Evolutionary conservation across 2,113 vertebrate species (phyloP).

Genomic region (Centropus unirufus): DNA sequence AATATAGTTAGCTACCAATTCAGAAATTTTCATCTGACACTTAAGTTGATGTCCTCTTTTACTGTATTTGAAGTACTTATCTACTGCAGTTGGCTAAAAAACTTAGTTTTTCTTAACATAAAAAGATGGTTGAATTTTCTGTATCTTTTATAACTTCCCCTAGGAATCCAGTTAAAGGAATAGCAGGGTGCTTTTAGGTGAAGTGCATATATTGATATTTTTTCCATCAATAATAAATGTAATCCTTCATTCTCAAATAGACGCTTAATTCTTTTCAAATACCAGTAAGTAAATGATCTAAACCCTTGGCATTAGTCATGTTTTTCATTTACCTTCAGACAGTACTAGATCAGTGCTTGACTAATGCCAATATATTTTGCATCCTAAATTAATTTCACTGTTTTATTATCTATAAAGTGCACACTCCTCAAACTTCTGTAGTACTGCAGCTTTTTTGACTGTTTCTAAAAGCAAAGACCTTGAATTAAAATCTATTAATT

Average conservation of each 20-base stretch:
- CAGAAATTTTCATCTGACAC: not conserved
- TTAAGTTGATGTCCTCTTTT: not conserved
- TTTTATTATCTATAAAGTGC: not conserved
- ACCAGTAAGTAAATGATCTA: not conserved
- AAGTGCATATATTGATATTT: not conserved
- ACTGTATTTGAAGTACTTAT: not conserved
- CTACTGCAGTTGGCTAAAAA: not conserved
- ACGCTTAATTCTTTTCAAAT: not conserved
- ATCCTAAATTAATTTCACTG: not conserved
- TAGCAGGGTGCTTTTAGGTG: not conserved
- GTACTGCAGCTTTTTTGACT: not conserved
- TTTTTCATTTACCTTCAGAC: constrained; percentile 3
- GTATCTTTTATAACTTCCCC: not conserved
- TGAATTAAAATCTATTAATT: not conserved
- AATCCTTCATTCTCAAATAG: not conserved
- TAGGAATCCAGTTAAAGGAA: not conserved
- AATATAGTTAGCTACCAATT: not conserved
- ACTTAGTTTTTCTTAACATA: not conserved
- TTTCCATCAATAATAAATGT: not conserved
- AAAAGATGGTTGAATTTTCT: not conserved
- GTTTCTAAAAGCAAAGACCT: not conserved
- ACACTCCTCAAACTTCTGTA: not conserved
- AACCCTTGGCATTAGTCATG: not conserved
- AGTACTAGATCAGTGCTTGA: not conserved
- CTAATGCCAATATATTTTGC: not conserved